Conservation (phyloP, 2,113 vertebrate genomes). For the Oreochromis tanganicae region DNA sequence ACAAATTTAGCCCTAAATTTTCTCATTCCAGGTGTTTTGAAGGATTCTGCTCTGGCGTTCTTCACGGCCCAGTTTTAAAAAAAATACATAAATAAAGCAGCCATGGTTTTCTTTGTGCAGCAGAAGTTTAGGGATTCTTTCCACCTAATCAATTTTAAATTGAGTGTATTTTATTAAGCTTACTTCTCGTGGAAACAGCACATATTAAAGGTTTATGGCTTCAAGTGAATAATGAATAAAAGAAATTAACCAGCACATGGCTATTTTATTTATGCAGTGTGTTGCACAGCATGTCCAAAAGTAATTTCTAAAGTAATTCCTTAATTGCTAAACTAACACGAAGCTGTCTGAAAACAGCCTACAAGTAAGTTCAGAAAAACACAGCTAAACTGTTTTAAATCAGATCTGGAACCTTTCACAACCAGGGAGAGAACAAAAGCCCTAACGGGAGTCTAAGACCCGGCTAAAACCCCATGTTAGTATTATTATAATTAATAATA, state of each 20-base stretch:
- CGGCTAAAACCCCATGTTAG: not conserved
- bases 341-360: not conserved
- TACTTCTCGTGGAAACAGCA: not conserved
- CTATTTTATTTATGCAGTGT: not conserved
- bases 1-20: accelerated
- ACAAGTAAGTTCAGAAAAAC: not conserved
- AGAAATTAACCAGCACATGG: not conserved
- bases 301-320: not conserved
- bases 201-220: not conserved
- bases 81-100: not conserved
- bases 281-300: not conserved
- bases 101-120: not conserved
- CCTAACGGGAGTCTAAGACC: not conserved
- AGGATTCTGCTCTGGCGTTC: not conserved
- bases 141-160: not conserved
- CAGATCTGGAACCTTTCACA: not conserved
- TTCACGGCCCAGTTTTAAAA: not conserved
- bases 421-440: not conserved
- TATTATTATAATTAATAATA: not conserved
- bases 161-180: not conserved
- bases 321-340: accelerated
- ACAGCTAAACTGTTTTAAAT: not conserved
- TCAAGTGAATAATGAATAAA: not conserved
- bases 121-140: not conserved
- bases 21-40: not conserved